Evolutionary conservation across 2,888 invertebrate genomes (phyloP), one percentile per base, ranked within the genome.

Genomic region (Endomychus coccineus): DNA sequence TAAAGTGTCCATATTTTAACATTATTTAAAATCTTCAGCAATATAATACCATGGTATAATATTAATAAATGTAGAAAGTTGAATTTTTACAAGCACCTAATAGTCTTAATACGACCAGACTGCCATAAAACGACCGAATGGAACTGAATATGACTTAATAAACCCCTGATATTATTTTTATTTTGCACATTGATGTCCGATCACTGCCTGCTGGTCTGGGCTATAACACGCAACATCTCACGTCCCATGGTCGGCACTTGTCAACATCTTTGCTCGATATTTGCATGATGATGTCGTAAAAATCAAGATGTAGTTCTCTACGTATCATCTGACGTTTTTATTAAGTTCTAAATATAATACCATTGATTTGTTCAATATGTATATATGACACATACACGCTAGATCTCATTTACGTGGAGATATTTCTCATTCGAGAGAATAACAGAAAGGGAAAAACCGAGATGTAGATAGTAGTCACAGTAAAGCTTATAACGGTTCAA

Each of bases 121-220:
- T 23, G 44, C 39, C 23, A 34, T 44, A 48, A 46, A 48, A 45
- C 38, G 37, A 17, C 36, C 27, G 34, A 34, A 45, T 40, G 44
- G 46, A 38, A 43, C 44, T 38, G 47, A 45, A 50, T 52, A 55
- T 56, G 55, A 56, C 55, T 56, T 56, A 54, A 56, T 56, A 56
- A 56, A 56, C 52, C 49, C 44, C 44, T 39, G 37, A 56, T 51
- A 49, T 56, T 54, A 56, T 55, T 55, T 55, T 55, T 54, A 55
- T 55, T 46, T 48, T 44, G 48, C 46, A 45, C 51, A 49, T 55
- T 45, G 52, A 52, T 46, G 51, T 52, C 50, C 24, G 50, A 50
- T 49, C 43, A 39, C 45, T 42, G 46, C 48, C 36, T 46, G 46
- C 44, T 42, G 25, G 23, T 16, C 10, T 33, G 25, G 41, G 40